Evolutionary conservation across 2,888 invertebrate genomes (phyloP), one percentile per base, ranked within the genome.

Genomic region (Chrysopilus asiliformis): DNA sequence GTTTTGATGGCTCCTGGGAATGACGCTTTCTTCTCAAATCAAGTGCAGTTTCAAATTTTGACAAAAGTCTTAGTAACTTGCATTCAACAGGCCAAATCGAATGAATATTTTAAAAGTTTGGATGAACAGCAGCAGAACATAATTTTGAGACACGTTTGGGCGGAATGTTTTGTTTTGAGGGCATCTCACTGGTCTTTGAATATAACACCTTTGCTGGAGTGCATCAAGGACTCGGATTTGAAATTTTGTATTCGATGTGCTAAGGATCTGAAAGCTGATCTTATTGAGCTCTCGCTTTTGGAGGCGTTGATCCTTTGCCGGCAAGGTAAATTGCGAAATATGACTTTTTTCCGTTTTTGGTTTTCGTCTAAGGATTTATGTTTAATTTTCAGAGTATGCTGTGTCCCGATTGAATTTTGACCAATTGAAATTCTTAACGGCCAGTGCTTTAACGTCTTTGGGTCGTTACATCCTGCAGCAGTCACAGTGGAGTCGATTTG

Each of bases 21-120:
- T 22, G 22, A 7, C 7, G 22, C 22, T 8, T 22, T 22, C 10
- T 22, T 22, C 7, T 10, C 7, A 10, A 43, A 51, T 42, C 44
- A 52, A 7, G 47, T 66, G 17, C 64, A 66, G 35, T 67, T 70
- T 47, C 73, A 75, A 56, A 57, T 72, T 26, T 64, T 72, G 4
- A 71, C 72, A 2, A 72, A 74, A 50, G 71, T 76, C 47, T 57
- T 76, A 30, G 55, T 76, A 9, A 58, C 71, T 1, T 65, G 71
- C 3, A 60, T 76, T 32, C 68, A 68, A 29, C 68, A 69, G 42
- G 70, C 71, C 1, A 65, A 72, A 43, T 55, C 55, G n/a, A 73
- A 71, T 45, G 62, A 64, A 17, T 64, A 66, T 27, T 74, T 76
- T 45, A 64, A 67, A 2, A 39, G 59, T 5, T 48, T 75, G 25